Evolutionary conservation across 2,797 vertebrate species (phyloP), one percentile per base, ranked within the genome.

Genomic region (Tamandua tetradactyla): DNA sequence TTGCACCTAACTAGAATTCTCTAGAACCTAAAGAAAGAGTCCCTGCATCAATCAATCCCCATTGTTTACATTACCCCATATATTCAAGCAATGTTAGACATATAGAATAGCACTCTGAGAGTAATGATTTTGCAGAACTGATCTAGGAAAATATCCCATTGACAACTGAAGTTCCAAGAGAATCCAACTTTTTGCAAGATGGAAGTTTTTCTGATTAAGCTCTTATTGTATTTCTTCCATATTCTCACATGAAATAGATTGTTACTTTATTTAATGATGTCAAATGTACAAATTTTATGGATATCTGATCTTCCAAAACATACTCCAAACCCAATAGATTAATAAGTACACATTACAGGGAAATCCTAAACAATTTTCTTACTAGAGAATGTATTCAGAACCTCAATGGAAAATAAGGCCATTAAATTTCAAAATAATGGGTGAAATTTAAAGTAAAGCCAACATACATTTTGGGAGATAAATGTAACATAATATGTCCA

Each of bases 61-160:
- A 40, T 62, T 49, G 9, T n/a, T 89, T 8, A 91, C 20, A 25
- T 66, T 79, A 13, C 42, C 35, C 59, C 49, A 4, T 37, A 79
- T 74, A 0, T 49, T n/a, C 27, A 40, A 44, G 27, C 17, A 47
- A 20, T 66, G 4, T 7, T 74, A 32, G 3, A 52, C 17, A 30
- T 1, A 14, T 8, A 13, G n/a, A 74, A 2, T 3, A 49, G 13
- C 7, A 37, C 1, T 7, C 25, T 30, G 5, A 55, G 2, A 66
- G 18, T 23, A n/a, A 78, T 62, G 9, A 30, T 78, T 7, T 81
- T 3, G 4, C 22, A 85, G 35, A 15, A 57, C 71, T 30, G 3
- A 68, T 1, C 15, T 93, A n/a, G 44, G 57, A 86, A 18, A 52
- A 64, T 32, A 71, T 23, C 18, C n/a, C 40, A 47, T 17, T 44